These are phyloP conservation scores for Pygoscelis adeliae DNA, from an alignment of 2,113 vertebrate species.

Conservation along the genomic window DNA sequence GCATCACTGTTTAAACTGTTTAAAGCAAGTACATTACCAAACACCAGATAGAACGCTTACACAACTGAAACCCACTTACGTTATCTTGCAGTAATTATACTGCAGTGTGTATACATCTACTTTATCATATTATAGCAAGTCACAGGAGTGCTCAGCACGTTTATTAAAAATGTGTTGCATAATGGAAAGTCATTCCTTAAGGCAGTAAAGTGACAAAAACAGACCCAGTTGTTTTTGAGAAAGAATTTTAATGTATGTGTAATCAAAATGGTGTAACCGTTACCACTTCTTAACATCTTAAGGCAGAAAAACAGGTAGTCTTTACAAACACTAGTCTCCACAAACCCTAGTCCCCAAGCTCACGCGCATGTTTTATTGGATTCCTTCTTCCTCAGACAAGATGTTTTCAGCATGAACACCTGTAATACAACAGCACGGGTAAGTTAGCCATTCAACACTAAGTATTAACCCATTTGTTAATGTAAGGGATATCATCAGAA, in stretches of 20 bases:
- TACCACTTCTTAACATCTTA: not conserved
- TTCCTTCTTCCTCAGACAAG: not conserved
- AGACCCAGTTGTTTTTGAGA: not conserved
- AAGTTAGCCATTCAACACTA: not conserved
- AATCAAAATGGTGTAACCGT: not conserved
- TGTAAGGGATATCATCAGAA: conserved; percentile 77
- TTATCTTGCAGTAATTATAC: not conserved
- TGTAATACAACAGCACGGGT: not conserved
- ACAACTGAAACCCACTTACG: not conserved
- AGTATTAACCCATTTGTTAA: not conserved
- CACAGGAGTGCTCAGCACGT: fast-evolving
- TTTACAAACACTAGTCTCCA: not conserved
- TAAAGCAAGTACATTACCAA: not conserved
- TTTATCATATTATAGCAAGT: not conserved
- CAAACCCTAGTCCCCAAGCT: not conserved
- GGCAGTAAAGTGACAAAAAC: not conserved
- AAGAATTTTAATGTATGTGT: not conserved
- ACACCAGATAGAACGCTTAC: not conserved
- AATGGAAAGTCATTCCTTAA: not conserved
- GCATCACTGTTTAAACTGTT: not conserved
- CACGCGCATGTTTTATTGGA: fast-evolving
- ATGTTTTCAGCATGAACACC: not conserved
- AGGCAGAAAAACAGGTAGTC: fast-evolving
- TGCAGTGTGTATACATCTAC: not conserved
- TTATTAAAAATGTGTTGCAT: fast-evolving